Base-by-base conservation (phyloP, 1,140 invertebrate species). In the Pinna nobilis region DNA sequence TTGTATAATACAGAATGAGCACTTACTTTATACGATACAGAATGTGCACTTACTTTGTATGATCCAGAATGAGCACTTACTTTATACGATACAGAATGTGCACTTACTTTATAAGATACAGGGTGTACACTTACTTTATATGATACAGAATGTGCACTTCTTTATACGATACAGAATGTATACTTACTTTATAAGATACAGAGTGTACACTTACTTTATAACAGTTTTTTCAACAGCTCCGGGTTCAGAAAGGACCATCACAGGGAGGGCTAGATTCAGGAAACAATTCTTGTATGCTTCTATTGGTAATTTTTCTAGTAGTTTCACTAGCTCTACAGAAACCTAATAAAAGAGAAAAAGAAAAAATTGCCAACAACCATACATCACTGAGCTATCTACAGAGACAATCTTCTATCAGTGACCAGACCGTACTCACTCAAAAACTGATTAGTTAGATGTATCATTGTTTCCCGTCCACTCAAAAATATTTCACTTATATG, bases 261-360 rank as follows among this genome's bases (percentile, higher is more conserved):
- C 44, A 15, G 88, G 86, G 41, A 88, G 70, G 20, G 85, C 87
- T 11, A 88, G 76, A 63, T 88, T 89, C 1, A 88, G 71, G 70
- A 88, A 89, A 71, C 81, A 82, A 70, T 88, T 89, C 65, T 80
- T 81, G 44, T 83, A 83, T 15, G 76, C 61, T 33, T 86, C 82
- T 63, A 88, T 66, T 28, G 82, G 81, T 51, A 63, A 47, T 51
- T 81, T 50, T 25, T 84, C 77, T n/a, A 87, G 47, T 15, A 89
- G 55, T 63, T 89, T 89, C 0, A 90, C 57, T 57, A 90, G 55
- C 72, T 90, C 88, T 32, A 89, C 70, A 9, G 82, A 79, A 15
- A 86, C 80, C 86, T 87, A 63, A 11, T 63, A 69, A 61, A 41
- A 28, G 7, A 60, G 5, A 30, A 33, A 71, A 23, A 69, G 0